A percentile compares a stretch with the other conserved stretches of the same genome.
Conservation (phyloP, 1,140 invertebrate species). For the Diachasmimorpha longicaudata region DNA sequence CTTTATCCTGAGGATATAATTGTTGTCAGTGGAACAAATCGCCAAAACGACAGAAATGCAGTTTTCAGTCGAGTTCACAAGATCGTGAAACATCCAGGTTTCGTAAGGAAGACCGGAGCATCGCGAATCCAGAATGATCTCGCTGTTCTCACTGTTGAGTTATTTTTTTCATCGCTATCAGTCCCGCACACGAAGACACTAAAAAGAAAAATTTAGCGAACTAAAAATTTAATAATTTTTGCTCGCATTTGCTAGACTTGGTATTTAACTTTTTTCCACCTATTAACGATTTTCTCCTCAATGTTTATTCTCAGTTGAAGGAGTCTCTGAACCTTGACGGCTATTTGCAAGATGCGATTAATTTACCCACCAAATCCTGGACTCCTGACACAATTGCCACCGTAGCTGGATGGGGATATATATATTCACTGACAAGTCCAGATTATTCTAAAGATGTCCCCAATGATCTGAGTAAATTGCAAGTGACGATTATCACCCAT, state of each 20-base stretch:
- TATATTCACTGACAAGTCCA: not conserved
- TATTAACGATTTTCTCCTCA: too few species aligned
- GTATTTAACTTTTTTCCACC: too few species aligned
- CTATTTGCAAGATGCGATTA: not conserved
- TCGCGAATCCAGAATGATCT: not conserved
- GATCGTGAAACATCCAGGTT: not conserved
- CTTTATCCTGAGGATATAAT: not conserved
- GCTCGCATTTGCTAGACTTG: too few species aligned
- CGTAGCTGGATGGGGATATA: not conserved
- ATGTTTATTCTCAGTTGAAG: not conserved
- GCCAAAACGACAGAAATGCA: not conserved
- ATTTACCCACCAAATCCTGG: not conserved
- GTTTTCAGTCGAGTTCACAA: not conserved
- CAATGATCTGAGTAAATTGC: not conserved
- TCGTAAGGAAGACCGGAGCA: not conserved
- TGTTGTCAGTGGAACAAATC: not conserved
- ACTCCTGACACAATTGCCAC: not conserved
- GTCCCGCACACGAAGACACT: too few species aligned
- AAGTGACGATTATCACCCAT: not conserved
- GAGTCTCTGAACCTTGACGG: not conserved
- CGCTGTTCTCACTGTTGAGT: not conserved
- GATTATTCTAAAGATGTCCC: not conserved
- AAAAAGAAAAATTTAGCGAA: too few species aligned
- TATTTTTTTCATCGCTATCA: not conserved
- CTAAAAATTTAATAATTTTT: too few species aligned